Base-by-base conservation (phyloP, 2,888 invertebrate genomes). In the Adelphocoris suturalis region DNA sequence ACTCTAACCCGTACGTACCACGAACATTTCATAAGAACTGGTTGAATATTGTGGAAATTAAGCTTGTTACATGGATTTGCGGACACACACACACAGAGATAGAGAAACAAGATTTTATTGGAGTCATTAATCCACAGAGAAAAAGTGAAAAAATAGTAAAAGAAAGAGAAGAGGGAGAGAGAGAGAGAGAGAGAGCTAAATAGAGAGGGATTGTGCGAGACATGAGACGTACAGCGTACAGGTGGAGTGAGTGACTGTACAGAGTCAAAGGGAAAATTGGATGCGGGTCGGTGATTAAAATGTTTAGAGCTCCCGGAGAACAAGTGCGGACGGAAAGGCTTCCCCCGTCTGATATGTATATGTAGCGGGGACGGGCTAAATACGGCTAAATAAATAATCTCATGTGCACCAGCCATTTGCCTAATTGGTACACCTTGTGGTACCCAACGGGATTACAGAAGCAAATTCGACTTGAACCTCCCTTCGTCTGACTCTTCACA, bases 381-480 rank as follows among this genome's bases (percentile, higher is more conserved):
- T 82, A 82, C 82, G 52, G 89, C 75, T 90, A 90, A 90, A 90
- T 90, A 90, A 90, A 90, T 90, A 90, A 90, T 82, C 68, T 86
- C 80, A 78, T 90, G 80, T 90, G 86, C 75, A 88, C 86, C 81
- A 81, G 23, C 82, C 90, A 90, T 90, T 90, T 90, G 86, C 90
- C 90, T 90, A 90, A 90, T 90, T 90, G 90, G 90, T 90, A 86
- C 90, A 90, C 90, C 90, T 90, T 90, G 90, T 75, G 90, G 89
- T 89, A 89, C 89, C 88, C 89, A 84, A 89, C 75, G 89, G 89
- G 89, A 89, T 89, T 89, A 89, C 89, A 52, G 81, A 89, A 89
- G 89, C 89, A 81, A 89, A 84, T 89, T 89, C 84, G 84, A 84
- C 68, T 84, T 84, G 75, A 75, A 84, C 84, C 89, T 61, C 75